These are phyloP conservation scores for Tetramorium alpestre DNA, from an alignment of 1,140 invertebrate genomes.

Conservation along the genomic window DNA sequence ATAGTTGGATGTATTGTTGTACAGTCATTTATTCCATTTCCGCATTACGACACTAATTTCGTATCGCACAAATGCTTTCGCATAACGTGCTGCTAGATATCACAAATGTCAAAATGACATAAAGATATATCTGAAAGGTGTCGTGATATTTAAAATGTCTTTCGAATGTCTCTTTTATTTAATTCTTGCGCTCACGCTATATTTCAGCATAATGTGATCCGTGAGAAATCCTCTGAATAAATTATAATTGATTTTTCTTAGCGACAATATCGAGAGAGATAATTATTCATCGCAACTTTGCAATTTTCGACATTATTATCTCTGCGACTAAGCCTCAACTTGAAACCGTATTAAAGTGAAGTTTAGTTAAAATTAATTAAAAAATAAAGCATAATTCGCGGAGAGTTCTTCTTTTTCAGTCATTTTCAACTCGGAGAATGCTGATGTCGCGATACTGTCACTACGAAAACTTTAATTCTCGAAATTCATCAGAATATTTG, in stretches of 20 bases:
- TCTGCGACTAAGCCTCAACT: background rate
- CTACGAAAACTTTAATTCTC: background rate
- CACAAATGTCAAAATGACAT: background rate
- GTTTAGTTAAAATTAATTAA: slow-evolving; percentile 22
- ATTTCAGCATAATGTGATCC: background rate
- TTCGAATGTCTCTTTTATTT: background rate
- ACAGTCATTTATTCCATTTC: slow-evolving; percentile 1
- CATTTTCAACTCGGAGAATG: background rate
- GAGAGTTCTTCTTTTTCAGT: background rate
- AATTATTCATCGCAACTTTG: slow-evolving; percentile 31
- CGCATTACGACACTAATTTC: background rate
- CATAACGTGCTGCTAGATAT: background rate
- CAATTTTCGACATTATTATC: slow-evolving; percentile 26
- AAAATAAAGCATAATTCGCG: slow-evolving; percentile 5
- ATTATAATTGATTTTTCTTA: background rate
- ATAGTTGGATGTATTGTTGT: slow-evolving; percentile 17
- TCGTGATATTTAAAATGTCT: background rate
- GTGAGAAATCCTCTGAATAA: background rate
- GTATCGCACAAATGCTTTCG: background rate
- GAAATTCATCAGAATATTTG: background rate
- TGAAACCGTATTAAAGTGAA: slow-evolving; percentile 26
- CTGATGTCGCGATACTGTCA: background rate
- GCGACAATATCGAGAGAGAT: background rate
- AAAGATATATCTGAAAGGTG: background rate
- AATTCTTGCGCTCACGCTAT: background rate